A percentile compares a stretch with the other conserved stretches of the same genome.
phyloP scores from a whole-genome alignment of 2,113 vertebrate species.

The Rallus limicola region DNA sequence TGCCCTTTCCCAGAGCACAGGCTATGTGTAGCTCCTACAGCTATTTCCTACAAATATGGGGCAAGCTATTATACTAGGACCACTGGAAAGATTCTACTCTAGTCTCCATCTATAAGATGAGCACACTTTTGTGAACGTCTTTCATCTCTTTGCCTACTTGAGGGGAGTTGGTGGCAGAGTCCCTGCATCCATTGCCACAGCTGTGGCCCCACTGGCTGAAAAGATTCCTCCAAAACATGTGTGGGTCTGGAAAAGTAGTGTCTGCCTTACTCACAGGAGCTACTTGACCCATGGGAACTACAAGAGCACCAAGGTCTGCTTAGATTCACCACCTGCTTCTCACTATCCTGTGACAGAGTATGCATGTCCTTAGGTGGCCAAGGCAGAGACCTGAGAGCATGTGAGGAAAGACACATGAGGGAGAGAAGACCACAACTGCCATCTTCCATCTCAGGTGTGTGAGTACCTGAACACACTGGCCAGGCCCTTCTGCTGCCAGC shows the following conservation, averaged over 20 bases:
- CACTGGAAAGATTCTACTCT: background rate
- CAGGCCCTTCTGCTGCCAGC: background rate
- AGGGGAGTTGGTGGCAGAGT: background rate
- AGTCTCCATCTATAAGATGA: background rate
- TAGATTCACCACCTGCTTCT: background rate
- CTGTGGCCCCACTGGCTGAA: background rate
- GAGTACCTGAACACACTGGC: background rate
- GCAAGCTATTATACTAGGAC: background rate
- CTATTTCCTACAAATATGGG: background rate
- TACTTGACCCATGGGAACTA: background rate
- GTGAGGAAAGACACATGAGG: background rate
- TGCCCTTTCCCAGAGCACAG: background rate
- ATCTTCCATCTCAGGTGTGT: background rate
- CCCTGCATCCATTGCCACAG: background rate
- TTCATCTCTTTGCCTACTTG: background rate
- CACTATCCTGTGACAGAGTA: background rate
- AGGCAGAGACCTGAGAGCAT: background rate
- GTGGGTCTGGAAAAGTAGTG: background rate
- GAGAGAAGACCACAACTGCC: background rate
- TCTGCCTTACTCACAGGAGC: background rate
- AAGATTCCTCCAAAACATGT: background rate
- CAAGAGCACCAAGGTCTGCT: background rate
- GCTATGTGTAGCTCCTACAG: background rate
- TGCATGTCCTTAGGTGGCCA: background rate
- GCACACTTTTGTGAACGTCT: background rate